These are phyloP conservation scores for Prinia subflava DNA, from an alignment of 2,113 vertebrate genomes.

Conservation along the genomic window DNA sequence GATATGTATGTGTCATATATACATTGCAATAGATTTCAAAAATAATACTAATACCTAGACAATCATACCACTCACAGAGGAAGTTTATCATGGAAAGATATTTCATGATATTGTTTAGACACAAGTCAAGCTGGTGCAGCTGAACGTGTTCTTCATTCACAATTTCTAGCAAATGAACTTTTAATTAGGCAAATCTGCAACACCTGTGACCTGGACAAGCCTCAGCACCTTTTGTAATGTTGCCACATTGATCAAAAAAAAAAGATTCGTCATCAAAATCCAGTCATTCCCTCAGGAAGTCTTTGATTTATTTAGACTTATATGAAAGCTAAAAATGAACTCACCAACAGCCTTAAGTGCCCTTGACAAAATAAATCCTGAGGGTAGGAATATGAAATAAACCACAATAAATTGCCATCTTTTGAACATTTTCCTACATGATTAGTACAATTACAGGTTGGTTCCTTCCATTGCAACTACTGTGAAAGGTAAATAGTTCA, in stretches of 20 bases:
- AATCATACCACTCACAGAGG: not conserved
- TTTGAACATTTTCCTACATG: not conserved
- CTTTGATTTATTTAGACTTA: not conserved
- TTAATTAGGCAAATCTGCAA: conserved; percentile 31
- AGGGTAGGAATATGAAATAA: not conserved
- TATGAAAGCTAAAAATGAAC: not conserved
- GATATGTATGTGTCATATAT: no score
- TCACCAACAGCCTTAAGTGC: not conserved
- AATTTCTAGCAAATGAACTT: conserved; percentile 9
- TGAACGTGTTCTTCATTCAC: not conserved
- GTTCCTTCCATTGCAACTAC: not conserved
- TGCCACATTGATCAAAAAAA: not conserved
- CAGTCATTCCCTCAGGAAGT: not conserved
- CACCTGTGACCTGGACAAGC: conserved; percentile 1
- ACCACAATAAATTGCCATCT: not conserved
- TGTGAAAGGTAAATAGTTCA: not conserved
- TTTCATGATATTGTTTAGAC: not conserved
- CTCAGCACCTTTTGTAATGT: not conserved
- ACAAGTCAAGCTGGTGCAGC: not conserved
- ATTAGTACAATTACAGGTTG: not conserved
- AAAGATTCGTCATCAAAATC: not conserved
- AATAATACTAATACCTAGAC: not conserved
- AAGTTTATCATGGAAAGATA: not conserved
- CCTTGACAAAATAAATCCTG: not conserved
- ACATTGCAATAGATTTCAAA: not conserved